phyloP scores from a whole-genome alignment of 2,113 vertebrate species.

The Noturus placidus region DNA sequence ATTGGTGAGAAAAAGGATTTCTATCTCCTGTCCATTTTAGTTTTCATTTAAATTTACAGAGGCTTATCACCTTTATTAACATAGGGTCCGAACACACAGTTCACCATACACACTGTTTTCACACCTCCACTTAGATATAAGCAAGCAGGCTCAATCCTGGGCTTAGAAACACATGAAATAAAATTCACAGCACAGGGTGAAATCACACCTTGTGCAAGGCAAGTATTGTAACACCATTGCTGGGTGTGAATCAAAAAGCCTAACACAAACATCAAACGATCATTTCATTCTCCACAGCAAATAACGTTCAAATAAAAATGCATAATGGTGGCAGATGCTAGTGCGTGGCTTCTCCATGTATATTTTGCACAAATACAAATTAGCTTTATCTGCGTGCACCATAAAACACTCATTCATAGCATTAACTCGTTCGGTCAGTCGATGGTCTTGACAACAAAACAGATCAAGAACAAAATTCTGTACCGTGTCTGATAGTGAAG shows the following conservation, averaged over 20 bases:
- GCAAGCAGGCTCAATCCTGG: background rate
- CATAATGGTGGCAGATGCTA: background rate
- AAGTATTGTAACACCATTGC: constrained; percentile 18
- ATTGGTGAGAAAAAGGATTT: constrained; percentile 49
- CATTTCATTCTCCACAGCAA: constrained; percentile 3
- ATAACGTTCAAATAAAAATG: background rate
- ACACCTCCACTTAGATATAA: constrained; percentile 18
- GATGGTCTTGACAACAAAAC: constrained; percentile 13
- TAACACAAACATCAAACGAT: constrained; percentile 3
- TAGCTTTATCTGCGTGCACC: background rate
- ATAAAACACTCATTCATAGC: background rate
- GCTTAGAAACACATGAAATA: constrained; percentile 16
- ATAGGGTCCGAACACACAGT: background rate
- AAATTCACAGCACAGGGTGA: constrained; percentile 16
- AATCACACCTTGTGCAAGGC: constrained; percentile 18
- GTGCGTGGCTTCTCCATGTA: background rate
- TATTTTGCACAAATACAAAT: background rate
- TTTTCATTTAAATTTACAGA: constrained; percentile 8
- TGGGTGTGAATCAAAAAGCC: constrained; percentile 17
- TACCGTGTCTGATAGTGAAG: constrained; percentile 25
- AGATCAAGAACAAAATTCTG: constrained; percentile 1
- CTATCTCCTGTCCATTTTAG: background rate
- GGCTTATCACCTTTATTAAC: background rate
- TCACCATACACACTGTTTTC: background rate
- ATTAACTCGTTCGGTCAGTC: constrained; percentile 15